Conservation (phyloP, 1,140 invertebrate species). For the Amyelois transitella region DNA sequence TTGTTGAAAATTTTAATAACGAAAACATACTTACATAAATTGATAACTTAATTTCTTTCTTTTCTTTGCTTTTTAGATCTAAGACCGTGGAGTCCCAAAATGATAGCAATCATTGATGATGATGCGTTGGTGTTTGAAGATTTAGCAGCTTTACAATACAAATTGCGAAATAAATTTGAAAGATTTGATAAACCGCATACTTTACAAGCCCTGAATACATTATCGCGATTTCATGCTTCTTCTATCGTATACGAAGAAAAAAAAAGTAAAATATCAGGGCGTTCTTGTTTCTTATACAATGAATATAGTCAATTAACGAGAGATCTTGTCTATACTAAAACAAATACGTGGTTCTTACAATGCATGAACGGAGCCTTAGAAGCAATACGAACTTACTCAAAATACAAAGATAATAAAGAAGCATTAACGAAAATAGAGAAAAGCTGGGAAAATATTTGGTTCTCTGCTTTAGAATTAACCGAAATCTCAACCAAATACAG, state of each 20-base stretch:
- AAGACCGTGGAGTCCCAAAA: slow-evolving; percentile 43
- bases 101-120: slow-evolving; percentile 36
- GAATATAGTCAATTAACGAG: slow-evolving; percentile 32
- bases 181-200: slow-evolving; percentile 51
- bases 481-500: slow-evolving; percentile 30
- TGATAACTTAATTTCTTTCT: background rate
- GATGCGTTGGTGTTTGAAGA: slow-evolving; percentile 59
- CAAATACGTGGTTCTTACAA: slow-evolving; percentile 43
- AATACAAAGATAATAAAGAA: slow-evolving; percentile 28
- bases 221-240: slow-evolving; percentile 54
- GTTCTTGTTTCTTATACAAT: slow-evolving; percentile 35
- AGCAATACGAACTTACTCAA: slow-evolving; percentile 43
- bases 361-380: slow-evolving; percentile 48
- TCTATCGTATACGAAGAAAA: slow-evolving; percentile 56
- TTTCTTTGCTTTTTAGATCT: slow-evolving; percentile 44
- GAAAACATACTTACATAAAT: slow-evolving; percentile 6
- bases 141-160: slow-evolving; percentile 41
- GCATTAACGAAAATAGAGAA: slow-evolving; percentile 31
- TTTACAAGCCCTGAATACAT: slow-evolving; percentile 43
- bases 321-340: slow-evolving; percentile 37
- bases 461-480: slow-evolving; percentile 30
- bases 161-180: slow-evolving; percentile 38
- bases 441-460: slow-evolving; percentile 46
- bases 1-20: no score
- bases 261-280: slow-evolving; percentile 25